Conservation (phyloP, 37 sponge, comb jelly and placozoan genomes). For the Eunapius fragilis region DNA sequence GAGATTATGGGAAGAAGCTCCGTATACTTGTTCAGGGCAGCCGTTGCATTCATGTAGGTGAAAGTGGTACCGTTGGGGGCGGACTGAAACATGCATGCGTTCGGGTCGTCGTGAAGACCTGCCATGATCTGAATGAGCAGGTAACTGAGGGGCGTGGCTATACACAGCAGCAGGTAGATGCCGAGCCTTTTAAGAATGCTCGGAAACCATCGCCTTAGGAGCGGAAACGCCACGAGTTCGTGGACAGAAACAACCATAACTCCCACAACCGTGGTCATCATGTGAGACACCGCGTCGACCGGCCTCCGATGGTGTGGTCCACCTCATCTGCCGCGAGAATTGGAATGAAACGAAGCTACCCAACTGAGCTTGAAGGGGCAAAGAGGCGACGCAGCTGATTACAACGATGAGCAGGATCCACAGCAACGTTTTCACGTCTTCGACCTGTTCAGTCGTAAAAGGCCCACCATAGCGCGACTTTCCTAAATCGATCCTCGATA, state of each 20-base stretch:
- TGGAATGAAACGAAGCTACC: neutral
- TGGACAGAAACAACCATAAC: neutral
- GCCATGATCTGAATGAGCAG: neutral
- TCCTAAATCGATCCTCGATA: constrained; percentile 1
- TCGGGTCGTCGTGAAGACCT: neutral
- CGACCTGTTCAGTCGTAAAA: constrained; percentile 7
- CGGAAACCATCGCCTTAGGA: neutral
- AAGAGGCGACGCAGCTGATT: neutral
- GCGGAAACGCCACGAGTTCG: neutral
- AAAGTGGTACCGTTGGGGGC: neutral
- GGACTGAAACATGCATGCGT: neutral
- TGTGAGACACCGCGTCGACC: neutral
- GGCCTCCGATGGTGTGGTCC: too few relatives aligned
- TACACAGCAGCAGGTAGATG: neutral
- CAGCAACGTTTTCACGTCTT: constrained; percentile 2
- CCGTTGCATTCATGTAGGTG: neutral
- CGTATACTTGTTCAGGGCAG: neutral
- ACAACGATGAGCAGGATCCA: neutral
- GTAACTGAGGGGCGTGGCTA: neutral
- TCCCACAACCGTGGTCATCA: neutral
- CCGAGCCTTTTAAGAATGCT: neutral
- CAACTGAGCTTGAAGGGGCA: neutral
- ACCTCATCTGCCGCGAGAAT: neutral
- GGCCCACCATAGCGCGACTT: constrained; percentile 9
- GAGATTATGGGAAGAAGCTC: neutral